Evolutionary conservation across 2,113 vertebrate species (phyloP).

Genomic region (Engraulis encrasicolus): DNA sequence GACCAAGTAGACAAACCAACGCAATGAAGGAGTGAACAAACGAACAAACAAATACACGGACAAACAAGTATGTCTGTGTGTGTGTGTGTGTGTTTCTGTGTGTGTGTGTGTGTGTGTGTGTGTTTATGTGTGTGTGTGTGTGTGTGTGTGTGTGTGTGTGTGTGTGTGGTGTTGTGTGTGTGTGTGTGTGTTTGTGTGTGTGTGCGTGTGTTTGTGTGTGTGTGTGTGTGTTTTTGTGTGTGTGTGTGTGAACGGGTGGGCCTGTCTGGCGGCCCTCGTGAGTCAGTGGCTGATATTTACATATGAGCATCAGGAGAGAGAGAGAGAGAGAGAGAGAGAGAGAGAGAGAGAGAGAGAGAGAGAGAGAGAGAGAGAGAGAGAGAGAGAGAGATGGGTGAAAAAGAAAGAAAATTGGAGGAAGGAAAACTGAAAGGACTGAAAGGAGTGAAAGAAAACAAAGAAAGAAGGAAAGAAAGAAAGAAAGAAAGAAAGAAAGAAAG

Average conservation of each 20-base stretch:
- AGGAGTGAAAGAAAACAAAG: neutral
- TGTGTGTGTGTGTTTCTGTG: too few species aligned
- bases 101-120: too few species aligned
- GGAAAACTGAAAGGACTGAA: neutral
- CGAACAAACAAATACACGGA: neutral
- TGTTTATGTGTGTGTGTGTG: too few species aligned
- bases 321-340: neutral
- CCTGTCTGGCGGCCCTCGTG: neutral
- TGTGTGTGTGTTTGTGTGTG: too few species aligned
- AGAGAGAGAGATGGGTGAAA: neutral
- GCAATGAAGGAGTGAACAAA: neutral
- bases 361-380: neutral
- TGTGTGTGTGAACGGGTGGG: slow-evolving; percentile 11
- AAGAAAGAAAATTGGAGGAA: neutral
- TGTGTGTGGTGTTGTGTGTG: too few species aligned
- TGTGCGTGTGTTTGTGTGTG: too few species aligned
- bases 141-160: too few species aligned
- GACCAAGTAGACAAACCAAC: neutral
- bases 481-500: neutral
- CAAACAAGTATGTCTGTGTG: too few species aligned
- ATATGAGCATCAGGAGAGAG: neutral
- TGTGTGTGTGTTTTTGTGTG: too few species aligned
- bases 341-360: neutral
- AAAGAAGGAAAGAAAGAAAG: too few species aligned
- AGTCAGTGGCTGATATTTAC: slow-evolving; percentile 2